Evolutionary conservation across 1,140 invertebrate species (phyloP), one percentile per base, ranked within the genome.

Genomic region (Aphis craccivora): DNA sequence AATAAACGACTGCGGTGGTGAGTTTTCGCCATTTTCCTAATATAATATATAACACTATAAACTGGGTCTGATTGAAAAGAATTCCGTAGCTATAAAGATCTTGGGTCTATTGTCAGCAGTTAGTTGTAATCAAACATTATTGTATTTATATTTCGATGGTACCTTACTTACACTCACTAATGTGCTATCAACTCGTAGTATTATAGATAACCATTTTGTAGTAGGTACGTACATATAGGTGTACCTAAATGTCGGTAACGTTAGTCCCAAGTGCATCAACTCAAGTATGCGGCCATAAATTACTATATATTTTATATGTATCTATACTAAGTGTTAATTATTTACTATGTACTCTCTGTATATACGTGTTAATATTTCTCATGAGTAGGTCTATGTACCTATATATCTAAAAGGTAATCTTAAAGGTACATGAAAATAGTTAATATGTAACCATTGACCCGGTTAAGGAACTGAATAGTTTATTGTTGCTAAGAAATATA

Each of bases 371-470:
- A 76, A n/a, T 76, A 20, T n/a, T 76, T 76, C 60, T 76, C 30
- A n/a, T n/a, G 60, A 76, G 30, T 5, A 76, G 11, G 14, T 84
- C 22, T 40, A 43, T 40, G 25, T 84, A 40, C 0, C 37, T 40
- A 84, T 43, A 40, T 25, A 7, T 18, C 11, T n/a, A n/a, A 86
- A 51, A 23, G 8, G 48, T 53, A 53, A 53, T 89, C 18, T 89
- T 37, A 89, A 53, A 53, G 48, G 20, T 53, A 53, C 37, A 53
- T 53, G 45, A 20, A 53, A 89, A 51, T 89, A 89, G 45, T 35
- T 89, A 51, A 89, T 89, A 89, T 55, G 51, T 55, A 55, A 55
- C 88, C 35, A 40, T 25, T 89, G 88, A 55, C 51, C 88, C 88
- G 25, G 88, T 89, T 45, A 43, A 86, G 25, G 84, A 45, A 86